phyloP scores from a whole-genome alignment of 2,797 vertebrate species.

The Pteronotus mesoamericanus region DNA sequence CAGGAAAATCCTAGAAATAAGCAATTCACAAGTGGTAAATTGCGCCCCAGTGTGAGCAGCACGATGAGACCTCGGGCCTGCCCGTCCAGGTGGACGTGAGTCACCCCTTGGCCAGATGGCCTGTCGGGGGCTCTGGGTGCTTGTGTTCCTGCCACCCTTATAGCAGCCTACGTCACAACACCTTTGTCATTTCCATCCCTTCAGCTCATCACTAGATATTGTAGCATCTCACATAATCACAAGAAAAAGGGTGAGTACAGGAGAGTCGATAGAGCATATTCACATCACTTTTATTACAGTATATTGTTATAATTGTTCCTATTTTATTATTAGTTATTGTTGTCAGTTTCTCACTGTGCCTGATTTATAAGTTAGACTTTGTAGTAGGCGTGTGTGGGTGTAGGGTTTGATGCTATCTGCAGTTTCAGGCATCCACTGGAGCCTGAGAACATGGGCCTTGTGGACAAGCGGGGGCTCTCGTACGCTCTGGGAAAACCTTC shows the following conservation, averaged over 20 bases:
- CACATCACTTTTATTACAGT: background rate
- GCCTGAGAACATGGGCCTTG: too few relatives aligned
- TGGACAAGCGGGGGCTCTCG: background rate
- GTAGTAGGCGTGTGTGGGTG: too few relatives aligned
- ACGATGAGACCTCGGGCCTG: background rate
- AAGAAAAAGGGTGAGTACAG: background rate
- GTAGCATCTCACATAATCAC: background rate
- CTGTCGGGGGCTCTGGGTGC: background rate
- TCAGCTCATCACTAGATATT: background rate
- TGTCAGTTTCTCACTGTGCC: background rate
- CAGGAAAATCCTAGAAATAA: background rate
- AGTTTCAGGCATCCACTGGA: background rate
- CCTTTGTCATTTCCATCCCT: background rate
- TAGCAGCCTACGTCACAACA: fast-evolving
- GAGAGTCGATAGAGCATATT: too few relatives aligned
- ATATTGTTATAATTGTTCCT: background rate
- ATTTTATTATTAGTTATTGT: too few relatives aligned
- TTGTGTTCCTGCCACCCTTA: background rate
- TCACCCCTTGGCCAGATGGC: background rate
- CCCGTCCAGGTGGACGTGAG: too few relatives aligned
- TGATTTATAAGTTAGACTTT: background rate
- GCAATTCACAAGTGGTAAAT: background rate
- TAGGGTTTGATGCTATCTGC: too few relatives aligned
- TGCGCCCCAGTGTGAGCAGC: background rate
- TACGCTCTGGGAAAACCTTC: background rate